Evolutionary conservation across 2,797 vertebrate species (phyloP), one percentile per base, ranked within the genome.

Genomic region (Borostomias antarcticus): DNA sequence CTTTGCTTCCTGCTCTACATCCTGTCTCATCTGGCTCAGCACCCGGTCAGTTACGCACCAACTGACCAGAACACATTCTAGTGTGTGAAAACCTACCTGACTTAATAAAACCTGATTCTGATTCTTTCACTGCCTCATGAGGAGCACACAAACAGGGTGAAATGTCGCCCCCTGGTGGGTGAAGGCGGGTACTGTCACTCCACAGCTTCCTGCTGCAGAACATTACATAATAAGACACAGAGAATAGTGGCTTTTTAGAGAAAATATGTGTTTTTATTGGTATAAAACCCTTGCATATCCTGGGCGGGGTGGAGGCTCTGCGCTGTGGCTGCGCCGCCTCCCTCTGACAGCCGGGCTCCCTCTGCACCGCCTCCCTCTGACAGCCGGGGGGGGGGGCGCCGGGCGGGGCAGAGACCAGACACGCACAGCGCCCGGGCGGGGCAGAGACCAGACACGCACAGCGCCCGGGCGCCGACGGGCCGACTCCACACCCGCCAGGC

Each of bases 211-310:
- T n/a, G n/a, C n/a, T n/a, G n/a, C n/a, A n/a, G n/a, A n/a, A n/a
- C n/a, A n/a, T 43, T 43, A 11, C 13, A 4, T 15, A 43, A 43
- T 13, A 25, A 60, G 26, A 37, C 26, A 35, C 13, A 56, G 5
- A 62, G 35, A n/a, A 3, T 13, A 19, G 51, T n/a, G 30, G 45
- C 23, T 13, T 33, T 17, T 51, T 60, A 45, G 58, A 60, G 37
- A 60, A 60, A 60, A 60, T 60, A 60, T 60, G 33, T 43, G 58
- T 60, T 58, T 70, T 64, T 58, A 64, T 64, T 70, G 29, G 53
- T 70, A 70, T 51, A 70, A 70, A 70, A 70, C 58, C 53, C 37
- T n/a, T 64, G 13, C 43, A 61, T 56, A 40, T 10, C 37, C 10
- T 15, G 11, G 11, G 4, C 17, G 47, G 21, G 17, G 30, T 2